Conservation (phyloP, 2,797 vertebrate genomes). For the Megalops cyprinoides region DNA sequence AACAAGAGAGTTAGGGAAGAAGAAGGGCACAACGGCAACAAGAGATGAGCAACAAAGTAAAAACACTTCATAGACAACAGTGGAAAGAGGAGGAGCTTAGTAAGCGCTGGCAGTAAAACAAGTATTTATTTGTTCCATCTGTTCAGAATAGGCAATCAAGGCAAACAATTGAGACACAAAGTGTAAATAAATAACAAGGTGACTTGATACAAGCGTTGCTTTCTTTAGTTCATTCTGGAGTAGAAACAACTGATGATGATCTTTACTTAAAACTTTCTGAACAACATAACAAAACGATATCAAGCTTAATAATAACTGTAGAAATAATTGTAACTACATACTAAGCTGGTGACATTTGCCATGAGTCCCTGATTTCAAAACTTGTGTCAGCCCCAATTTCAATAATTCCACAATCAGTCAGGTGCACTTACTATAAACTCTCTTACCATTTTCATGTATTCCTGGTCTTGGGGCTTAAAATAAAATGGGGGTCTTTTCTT, state of each 20-base stretch:
- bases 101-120: background rate
- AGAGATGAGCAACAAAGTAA: background rate
- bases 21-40: background rate
- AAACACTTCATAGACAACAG: background rate
- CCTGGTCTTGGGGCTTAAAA: background rate
- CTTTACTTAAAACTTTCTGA: no score
- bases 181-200: no score
- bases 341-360: no score
- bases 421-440: background rate
- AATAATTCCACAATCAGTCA: background rate
- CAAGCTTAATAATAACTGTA: no score
- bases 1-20: background rate
- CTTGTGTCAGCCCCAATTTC: background rate
- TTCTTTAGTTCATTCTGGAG: no score
- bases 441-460: background rate
- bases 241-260: no score
- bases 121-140: background rate
- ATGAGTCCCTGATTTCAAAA: background rate
- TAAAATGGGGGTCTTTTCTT: background rate
- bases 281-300: no score
- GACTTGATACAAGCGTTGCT: no score
- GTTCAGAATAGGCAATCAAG: background rate
- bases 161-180: no score
- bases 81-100: background rate
- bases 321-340: no score